Conservation (phyloP, 2,888 invertebrate species). For the Tholera decimalis region DNA sequence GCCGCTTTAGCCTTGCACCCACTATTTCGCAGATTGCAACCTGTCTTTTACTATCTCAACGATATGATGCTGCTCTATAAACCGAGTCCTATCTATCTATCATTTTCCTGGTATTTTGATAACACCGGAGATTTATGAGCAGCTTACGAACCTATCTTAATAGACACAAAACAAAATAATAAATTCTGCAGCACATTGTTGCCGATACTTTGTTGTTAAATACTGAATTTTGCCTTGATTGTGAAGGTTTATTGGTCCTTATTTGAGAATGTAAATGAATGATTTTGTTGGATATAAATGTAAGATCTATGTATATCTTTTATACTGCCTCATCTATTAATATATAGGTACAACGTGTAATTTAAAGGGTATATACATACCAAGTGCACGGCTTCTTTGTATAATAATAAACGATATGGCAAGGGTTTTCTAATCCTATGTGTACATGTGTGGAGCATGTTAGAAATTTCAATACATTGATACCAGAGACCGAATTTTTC, state of each 20-base stretch:
- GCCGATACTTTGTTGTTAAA: slow-evolving; percentile 43
- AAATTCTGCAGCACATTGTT: slow-evolving; percentile 42
- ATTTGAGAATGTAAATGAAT: slow-evolving; percentile 30
- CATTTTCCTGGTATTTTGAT: slow-evolving; percentile 71
- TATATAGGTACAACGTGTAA: too few relatives aligned
- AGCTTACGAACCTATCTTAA: slow-evolving; percentile 64
- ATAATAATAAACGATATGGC: too few relatives aligned
- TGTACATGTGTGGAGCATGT: too few relatives aligned
- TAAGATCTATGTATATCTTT: too few relatives aligned
- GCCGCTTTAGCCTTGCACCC: not conserved
- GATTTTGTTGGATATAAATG: slow-evolving; percentile 9
- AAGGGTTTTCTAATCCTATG: too few relatives aligned
- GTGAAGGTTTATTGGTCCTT: slow-evolving; percentile 27
- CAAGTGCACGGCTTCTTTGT: too few relatives aligned
- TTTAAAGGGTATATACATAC: too few relatives aligned
- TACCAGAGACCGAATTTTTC: too few relatives aligned
- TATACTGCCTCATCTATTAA: too few relatives aligned
- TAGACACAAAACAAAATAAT: slow-evolving; percentile 58
- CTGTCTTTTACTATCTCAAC: slow-evolving; percentile 44
- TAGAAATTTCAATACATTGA: too few relatives aligned
- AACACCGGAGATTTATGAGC: slow-evolving; percentile 71
- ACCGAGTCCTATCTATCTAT: slow-evolving; percentile 69
- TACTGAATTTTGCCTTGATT: slow-evolving; percentile 13
- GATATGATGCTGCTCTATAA: slow-evolving; percentile 54
- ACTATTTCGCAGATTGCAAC: slow-evolving; percentile 36